Percentiles rank a stretch among this genome's conserved stretches.
Conservation (phyloP, 2,113 vertebrate species). For the Pollimyrus isidori region DNA sequence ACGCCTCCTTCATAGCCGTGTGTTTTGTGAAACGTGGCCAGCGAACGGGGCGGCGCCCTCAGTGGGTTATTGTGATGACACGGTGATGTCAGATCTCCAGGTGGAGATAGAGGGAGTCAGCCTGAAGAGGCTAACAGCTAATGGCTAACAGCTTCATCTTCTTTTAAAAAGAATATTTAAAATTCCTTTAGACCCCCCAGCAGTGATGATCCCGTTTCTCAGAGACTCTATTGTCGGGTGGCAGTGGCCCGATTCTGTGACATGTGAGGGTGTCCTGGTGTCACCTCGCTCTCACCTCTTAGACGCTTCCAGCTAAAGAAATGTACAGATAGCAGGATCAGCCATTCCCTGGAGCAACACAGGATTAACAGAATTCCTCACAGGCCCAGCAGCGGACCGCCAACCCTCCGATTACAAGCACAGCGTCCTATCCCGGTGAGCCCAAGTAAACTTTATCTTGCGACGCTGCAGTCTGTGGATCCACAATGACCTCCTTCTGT, state of each 20-base stretch:
- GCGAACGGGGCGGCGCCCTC: not conserved
- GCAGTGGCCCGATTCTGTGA: not conserved
- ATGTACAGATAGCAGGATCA: not conserved
- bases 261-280: not conserved
- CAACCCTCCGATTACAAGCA: not conserved
- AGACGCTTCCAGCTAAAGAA: not conserved
- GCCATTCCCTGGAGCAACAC: not conserved
- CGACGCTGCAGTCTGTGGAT: not conserved
- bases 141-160: not conserved
- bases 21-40: not conserved
- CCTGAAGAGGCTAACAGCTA: not conserved
- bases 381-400: not conserved
- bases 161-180: conserved; percentile 3
- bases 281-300: not conserved
- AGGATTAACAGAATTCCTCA: not conserved
- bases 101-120: not conserved
- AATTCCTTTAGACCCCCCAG: not conserved
- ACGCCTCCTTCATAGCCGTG: not conserved
- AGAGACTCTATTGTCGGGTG: not conserved
- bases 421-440: not conserved
- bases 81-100: not conserved
- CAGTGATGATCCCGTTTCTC: not conserved
- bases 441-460: not conserved
- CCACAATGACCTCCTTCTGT: not conserved
- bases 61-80: not conserved